Evolutionary conservation across 2,888 invertebrate species (phyloP), one percentile per base, ranked within the genome.

Genomic region (Doris montereyensis): DNA sequence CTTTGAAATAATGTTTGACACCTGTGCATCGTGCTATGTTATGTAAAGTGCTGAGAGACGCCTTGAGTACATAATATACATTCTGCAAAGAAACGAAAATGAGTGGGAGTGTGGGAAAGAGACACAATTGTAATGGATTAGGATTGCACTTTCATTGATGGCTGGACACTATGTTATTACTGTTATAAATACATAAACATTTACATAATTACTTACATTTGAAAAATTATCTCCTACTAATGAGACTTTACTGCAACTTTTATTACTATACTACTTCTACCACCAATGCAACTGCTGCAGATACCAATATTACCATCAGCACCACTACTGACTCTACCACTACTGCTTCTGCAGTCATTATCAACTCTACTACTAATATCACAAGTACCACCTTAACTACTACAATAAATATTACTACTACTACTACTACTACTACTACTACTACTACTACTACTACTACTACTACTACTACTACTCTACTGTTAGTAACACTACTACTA

Each of bases 41-140:
- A 81, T 89, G 89, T 60, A 90, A 82, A 21, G 89, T 89, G 79
- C 89, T 88, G 68, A 90, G 82, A 4, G 89, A 89, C 0, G 89
- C 87, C 81, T 89, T 89, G n/a, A 89, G 81, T 5, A 89, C 86
- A 81, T 88, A 89, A 74, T 85, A 86, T 58, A 89, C 89, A 84
- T 89, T 89, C 89, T 89, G 86, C 68, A 24, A 21, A 62, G 10
- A 75, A 5, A 65, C 5, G 52, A 41, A 41, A 5, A n/a, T n/a
- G n/a, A n/a, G n/a, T n/a, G n/a, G n/a, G n/a, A n/a, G n/a, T n/a
- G n/a, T n/a, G n/a, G n/a, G n/a, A n/a, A n/a, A n/a, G n/a, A n/a
- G n/a, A n/a, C n/a, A n/a, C n/a, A n/a, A n/a, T n/a, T n/a, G n/a
- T n/a, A n/a, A n/a, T n/a, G n/a, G n/a, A n/a, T n/a, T n/a, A n/a